phyloP scores from a whole-genome alignment of 2,113 vertebrate species.

The Calypte anna region DNA sequence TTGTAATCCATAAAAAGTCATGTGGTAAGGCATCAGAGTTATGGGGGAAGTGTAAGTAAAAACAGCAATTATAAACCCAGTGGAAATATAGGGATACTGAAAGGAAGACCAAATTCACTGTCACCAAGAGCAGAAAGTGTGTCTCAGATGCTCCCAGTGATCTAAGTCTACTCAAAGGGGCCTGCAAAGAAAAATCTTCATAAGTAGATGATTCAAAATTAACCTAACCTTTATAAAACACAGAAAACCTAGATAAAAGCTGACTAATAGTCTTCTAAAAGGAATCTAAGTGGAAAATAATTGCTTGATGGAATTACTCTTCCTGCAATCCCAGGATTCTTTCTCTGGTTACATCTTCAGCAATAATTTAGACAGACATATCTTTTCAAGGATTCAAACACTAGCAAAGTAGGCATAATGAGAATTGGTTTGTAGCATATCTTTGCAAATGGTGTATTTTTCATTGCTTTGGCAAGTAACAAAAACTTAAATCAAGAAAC shows the following conservation, averaged over 20 bases:
- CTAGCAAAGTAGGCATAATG: neutral
- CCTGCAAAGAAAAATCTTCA: neutral
- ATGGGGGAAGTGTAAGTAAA: neutral
- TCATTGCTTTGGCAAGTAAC: neutral
- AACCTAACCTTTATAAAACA: neutral
- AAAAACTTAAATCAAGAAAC: neutral
- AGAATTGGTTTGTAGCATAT: neutral
- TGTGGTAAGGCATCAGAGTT: neutral
- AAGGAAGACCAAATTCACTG: neutral
- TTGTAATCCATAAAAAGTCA: neutral
- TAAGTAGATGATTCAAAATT: neutral
- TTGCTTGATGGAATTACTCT: neutral
- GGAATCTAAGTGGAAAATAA: neutral
- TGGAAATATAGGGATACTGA: neutral
- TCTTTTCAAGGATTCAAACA: neutral
- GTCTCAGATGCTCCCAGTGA: neutral
- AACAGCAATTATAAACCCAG: neutral
- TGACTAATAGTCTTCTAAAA: neutral
- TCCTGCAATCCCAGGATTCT: neutral
- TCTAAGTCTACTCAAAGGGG: neutral
- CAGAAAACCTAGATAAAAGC: neutral
- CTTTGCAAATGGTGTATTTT: neutral
- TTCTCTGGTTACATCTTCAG: neutral
- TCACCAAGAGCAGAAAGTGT: neutral
- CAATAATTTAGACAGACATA: neutral